A percentile compares a stretch with the other conserved stretches of the same genome.
phyloP scores from a whole-genome alignment of 1,140 invertebrate species.

The Apis mellifera region Amel_HAv3.1 CM009936.2:1541501-1542000 shows the following conservation, averaged over 20 bases:
- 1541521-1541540: neutral
- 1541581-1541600: neutral
- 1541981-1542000: too few species aligned
- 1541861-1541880: too few species aligned
- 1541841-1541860: too few species aligned
- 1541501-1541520: neutral
- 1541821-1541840: too few species aligned
- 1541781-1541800: neutral
- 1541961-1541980: too few species aligned
- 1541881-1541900: too few species aligned
- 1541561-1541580: neutral
- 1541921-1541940: too few species aligned
- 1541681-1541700: constrained; percentile 14
- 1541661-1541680: constrained; percentile 27
- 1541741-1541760: neutral
- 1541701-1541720: constrained; percentile 34
- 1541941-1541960: too few species aligned
- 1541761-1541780: constrained; percentile 34
- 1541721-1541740: constrained; percentile 39
- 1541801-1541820: neutral
- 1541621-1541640: neutral
- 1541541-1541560: neutral
- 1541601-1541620: neutral
- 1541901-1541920: too few species aligned
- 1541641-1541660: constrained; percentile 9